A percentile compares a stretch with the other conserved stretches of the same genome.
phyloP scores from a whole-genome alignment of 2,888 invertebrate species.

The Hirtodrosophila alboralis region DNA sequence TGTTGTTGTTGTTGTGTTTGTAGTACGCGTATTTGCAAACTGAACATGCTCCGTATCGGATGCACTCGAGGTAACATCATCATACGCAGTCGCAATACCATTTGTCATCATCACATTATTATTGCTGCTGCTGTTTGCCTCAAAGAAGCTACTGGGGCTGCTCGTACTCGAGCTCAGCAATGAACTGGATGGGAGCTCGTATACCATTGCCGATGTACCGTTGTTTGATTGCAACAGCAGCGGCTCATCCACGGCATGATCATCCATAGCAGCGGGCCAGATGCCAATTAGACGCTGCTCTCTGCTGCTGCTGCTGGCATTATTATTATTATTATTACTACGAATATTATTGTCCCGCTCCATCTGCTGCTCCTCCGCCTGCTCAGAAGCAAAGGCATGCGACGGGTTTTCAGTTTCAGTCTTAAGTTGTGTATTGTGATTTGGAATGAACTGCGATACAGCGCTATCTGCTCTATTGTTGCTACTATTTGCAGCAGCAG shows the following conservation, averaged over 20 bases:
- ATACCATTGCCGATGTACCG: constrained; percentile 23
- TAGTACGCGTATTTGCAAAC: constrained; percentile 79
- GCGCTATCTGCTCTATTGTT: constrained; percentile 14
- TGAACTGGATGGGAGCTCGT: constrained; percentile 61
- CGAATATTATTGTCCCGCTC: constrained; percentile 9
- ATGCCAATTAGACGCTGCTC: constrained; percentile 20
- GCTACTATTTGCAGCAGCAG: constrained; percentile 11
- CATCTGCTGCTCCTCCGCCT: constrained; percentile 11
- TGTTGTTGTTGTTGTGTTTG: constrained; percentile 81
- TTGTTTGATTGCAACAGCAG: constrained; percentile 22
- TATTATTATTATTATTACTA: constrained; percentile 1
- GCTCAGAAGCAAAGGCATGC: constrained; percentile 7
- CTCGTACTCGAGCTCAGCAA: constrained; percentile 44
- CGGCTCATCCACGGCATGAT: constrained; percentile 66
- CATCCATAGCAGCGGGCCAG: constrained; percentile 66
- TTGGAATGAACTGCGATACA: constrained; percentile 54
- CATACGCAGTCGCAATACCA: constrained; percentile 38
- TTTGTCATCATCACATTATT: constrained; percentile 13
- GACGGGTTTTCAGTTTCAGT: constrained; percentile 38
- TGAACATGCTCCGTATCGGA: constrained; percentile 81
- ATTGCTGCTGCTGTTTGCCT: constrained; percentile 41
- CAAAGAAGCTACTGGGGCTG: constrained; percentile 62
- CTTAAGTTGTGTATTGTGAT: constrained; percentile 55
- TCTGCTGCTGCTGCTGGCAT: constrained; percentile 9
- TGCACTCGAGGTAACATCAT: constrained; percentile 79